Base-by-base conservation (phyloP, 2,888 invertebrate genomes). In the Lasioglossum calceatum region DNA sequence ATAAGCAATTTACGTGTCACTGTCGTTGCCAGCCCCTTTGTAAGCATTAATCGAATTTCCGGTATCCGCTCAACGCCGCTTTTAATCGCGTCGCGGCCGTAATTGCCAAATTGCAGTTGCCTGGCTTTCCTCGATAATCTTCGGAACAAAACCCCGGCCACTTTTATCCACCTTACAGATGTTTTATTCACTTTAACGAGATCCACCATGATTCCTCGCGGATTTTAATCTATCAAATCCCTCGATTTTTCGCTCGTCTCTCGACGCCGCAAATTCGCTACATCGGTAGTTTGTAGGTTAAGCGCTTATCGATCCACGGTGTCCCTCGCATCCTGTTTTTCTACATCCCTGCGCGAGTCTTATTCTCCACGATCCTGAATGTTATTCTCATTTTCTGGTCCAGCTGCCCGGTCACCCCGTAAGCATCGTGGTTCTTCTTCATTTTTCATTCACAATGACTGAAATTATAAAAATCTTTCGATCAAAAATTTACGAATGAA, bases 11-110 rank as follows among this genome's bases (percentile, higher is more conserved):
- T 88, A 88, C 88, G 42, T 81, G 85, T 90, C 88, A 85, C 77
- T 77, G 88, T 87, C 91, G 89, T 16, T 16, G 36, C 83, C 87
- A 67, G 84, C 71, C 70, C 70, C 80, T 85, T 83, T 78, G 83
- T 85, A 75, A 76, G 76, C 75, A 88, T 89, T 91, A 88, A 92
- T 91, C 85, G 89, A 89, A 90, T 91, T 85, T 90, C 87, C 81
- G 78, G 86, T 85, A 88, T 82, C 79, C 87, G 88, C 89, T 88
- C 88, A 80, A 77, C 82, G 67, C 67, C 42, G 81, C 77, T 77
- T 87, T 82, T 82, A 82, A 74, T 76, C 77, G 73, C 58, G 54
- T 42, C 42, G 64, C 44, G 64, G 16, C 3, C 27, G 23, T 77
- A 73, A 77, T 82, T 73, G 77, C 27, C 67, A 39, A 39, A 82